Evolutionary conservation across 2,888 invertebrate species (phyloP), one percentile per base, ranked within the genome.

Genomic region (Pegoplata infirma): DNA sequence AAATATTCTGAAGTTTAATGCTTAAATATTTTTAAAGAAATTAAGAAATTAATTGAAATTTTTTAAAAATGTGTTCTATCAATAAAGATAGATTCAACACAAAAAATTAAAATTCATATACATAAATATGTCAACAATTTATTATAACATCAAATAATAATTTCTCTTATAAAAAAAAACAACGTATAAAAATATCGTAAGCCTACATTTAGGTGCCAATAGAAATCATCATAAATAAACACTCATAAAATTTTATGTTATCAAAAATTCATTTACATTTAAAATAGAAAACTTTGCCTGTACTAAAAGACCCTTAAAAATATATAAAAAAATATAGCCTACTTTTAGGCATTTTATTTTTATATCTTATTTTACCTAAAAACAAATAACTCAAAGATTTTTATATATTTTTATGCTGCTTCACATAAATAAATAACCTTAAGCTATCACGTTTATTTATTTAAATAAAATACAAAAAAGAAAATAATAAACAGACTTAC

Each of bases 311-410:
- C 10, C 32, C 5, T 32, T 10, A 10, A 51, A 23, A 23, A n/a
- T 51, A 12, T 21, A n/a, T n/a, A n/a, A n/a, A 51, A 51, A 51
- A 51, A 21, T 21, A 12, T 51, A 23, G 49, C 17, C 49, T 51
- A 51, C 23, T 4, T 51, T 51, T 51, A 21, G 21, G 49, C 19
- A 7, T n/a, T 10, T 19, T 51, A 12, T 32, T 32, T 32, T 23
- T 23, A 10, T 32, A 10, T 32, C 32, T 32, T 32, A 2, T 32
- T 32, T 32, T 32, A 32, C 10, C 32, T 2, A 32, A 32, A 32
- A 10, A 10, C 32, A 32, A 10, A 32, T 32, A 32, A 32, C 32
- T 32, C 32, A 32, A 32, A 10, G 1, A 32, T 10, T 32, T 32
- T 32, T 32, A 32, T 32, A 32, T 32, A 4, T 32, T 32, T 32